phyloP scores from a whole-genome alignment of 1,140 invertebrate genomes.

The Pogonognathellus flavescens region DNA sequence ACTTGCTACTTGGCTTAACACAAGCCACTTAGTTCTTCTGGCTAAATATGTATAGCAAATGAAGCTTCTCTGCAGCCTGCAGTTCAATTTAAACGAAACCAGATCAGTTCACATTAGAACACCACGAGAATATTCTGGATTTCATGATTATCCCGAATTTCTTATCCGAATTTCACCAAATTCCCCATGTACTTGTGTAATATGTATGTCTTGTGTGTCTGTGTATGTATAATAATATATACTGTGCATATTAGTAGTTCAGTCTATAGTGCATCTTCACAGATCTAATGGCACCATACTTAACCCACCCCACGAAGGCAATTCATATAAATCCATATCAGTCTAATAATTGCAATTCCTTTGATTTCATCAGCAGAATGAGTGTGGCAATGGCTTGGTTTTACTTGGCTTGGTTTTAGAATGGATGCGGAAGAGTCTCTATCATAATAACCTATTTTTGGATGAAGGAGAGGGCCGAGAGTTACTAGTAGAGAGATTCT shows the following conservation, averaged over 20 bases:
- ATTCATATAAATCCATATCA: constrained; percentile 37
- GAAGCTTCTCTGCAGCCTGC: background rate
- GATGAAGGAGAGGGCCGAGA: constrained; percentile 39
- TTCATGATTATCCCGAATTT: constrained; percentile 30
- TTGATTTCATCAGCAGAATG: constrained; percentile 62
- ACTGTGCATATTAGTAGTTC: background rate
- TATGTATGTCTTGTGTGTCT: too few relatives aligned
- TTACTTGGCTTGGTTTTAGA: background rate
- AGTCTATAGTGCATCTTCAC: too few relatives aligned
- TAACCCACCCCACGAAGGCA: background rate
- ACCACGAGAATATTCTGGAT: background rate
- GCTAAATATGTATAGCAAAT: background rate
- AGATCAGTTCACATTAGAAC: background rate
- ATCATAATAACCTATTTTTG: constrained; percentile 50
- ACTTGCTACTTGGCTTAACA: background rate
- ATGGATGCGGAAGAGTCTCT: background rate
- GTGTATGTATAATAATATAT: background rate
- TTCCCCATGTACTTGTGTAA: constrained; percentile 3
- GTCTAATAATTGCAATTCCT: constrained; percentile 62
- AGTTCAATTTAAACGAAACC: background rate
- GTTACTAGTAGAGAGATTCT: constrained; percentile 7
- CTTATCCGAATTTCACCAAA: background rate
- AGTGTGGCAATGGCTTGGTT: constrained; percentile 41
- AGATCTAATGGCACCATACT: background rate
- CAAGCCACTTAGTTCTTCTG: background rate